Evolutionary conservation across 2,888 invertebrate species (phyloP), one percentile per base, ranked within the genome.

Genomic region (Digitonthophagus gazella): DNA sequence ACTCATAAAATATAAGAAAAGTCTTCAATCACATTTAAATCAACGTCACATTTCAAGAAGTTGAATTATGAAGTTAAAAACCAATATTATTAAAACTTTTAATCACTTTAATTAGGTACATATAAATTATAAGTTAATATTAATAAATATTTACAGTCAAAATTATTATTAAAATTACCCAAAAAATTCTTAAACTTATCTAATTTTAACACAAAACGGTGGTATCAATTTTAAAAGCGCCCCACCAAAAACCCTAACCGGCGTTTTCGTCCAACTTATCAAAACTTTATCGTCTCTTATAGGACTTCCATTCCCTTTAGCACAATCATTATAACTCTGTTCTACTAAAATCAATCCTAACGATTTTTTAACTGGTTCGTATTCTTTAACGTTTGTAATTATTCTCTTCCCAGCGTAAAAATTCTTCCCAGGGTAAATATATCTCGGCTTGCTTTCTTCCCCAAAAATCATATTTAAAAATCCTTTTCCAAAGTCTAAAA

Each of bases 171-270:
- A 44, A 44, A 3, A 44, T 44, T 11, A 44, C 1, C 28, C 28
- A 8, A 44, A 44, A 44, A 44, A 44, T 11, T 2, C 28, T 44
- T 8, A 44, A 44, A 44, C 6, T 44, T 44, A 44, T 8, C 3
- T 44, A 8, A 61, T 61, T 61, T 61, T 61, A 18, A 58, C 87
- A 78, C 91, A 91, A 69, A 87, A 81, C 71, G 87, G 86, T 8
- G 84, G 83, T 0, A 88, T 88, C 72, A 84, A 86, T 76, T 86
- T 87, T 15, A 90, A 80, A 75, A 84, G 83, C 2, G 90, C 90
- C 3, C 90, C 91, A 15, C 90, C 91, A 76, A 90, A 91, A 0
- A 91, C 84, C 72, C 87, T 83, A 0, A 91, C 89, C 0, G 90
- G 89, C 1, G 90, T 90, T 74, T 85, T 86, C 56, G 85, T 87